Conservation (phyloP, 2,797 vertebrate genomes). For the Liparis tanakae region DNA sequence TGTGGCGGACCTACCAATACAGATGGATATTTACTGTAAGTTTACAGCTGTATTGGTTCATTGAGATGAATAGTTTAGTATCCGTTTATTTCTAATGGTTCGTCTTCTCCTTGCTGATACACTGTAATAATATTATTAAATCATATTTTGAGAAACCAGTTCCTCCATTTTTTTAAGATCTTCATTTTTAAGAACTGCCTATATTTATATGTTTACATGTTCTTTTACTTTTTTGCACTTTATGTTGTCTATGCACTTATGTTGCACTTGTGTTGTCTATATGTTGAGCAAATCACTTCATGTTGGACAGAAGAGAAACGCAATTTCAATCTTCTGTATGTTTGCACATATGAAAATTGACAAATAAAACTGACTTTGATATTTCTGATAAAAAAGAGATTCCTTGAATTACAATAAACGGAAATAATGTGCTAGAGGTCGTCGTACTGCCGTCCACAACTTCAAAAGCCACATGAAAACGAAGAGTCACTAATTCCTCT, state of each 20-base stretch:
- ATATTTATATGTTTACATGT: too few relatives aligned
- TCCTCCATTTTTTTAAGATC: neutral
- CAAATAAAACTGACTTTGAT: too few relatives aligned
- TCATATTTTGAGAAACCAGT: neutral
- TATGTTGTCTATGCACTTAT: too few relatives aligned
- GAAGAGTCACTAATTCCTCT: conserved; percentile 57
- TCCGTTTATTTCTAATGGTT: neutral
- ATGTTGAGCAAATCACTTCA: too few relatives aligned
- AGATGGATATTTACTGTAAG: conserved; percentile 16
- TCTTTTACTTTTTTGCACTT: too few relatives aligned
- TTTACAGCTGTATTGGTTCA: neutral
- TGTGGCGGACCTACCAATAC: conserved; percentile 6
- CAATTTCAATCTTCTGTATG: too few relatives aligned
- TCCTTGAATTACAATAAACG: conserved; percentile 26
- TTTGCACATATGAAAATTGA: too few relatives aligned
- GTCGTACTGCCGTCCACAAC: conserved; percentile 44
- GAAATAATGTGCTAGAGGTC: conserved; percentile 46
- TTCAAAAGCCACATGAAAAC: conserved; percentile 54
- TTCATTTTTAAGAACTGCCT: neutral
- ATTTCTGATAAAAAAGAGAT: neutral
- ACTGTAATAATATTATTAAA: neutral
- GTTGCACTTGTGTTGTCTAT: too few relatives aligned
- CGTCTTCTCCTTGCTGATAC: neutral
- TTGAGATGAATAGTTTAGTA: neutral
- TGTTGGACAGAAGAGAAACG: too few relatives aligned